Evolutionary conservation across 64 coral and sea anemone species (phyloP).

Genomic region (Anthopleura sola): DNA sequence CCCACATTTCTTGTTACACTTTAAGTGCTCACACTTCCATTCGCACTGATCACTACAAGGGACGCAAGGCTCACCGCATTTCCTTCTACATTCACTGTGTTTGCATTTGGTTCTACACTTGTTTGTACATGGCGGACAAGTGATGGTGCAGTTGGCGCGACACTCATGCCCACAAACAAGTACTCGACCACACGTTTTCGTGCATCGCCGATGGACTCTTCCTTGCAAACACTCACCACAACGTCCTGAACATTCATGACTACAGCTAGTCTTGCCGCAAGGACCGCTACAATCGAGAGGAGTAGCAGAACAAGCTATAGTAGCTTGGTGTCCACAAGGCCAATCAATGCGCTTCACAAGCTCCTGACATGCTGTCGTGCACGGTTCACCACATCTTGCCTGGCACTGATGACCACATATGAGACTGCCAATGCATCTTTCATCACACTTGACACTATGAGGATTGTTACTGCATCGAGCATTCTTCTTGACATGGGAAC

Average conservation of each 20-base stretch:
- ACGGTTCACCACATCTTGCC: background rate
- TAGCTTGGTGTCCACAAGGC: constrained; percentile 49
- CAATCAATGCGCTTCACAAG: constrained; percentile 24
- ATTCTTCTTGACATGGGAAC: constrained; percentile 54
- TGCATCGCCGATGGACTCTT: constrained; percentile 50
- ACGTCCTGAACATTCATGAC: constrained; percentile 17
- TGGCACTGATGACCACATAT: constrained; percentile 37
- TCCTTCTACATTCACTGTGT: constrained; percentile 30
- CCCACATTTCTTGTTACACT: constrained; percentile 40
- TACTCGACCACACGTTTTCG: constrained; percentile 16
- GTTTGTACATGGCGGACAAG: constrained; percentile 47
- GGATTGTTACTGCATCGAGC: constrained; percentile 25
- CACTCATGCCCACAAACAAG: constrained; percentile 54
- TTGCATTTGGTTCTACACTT: constrained; percentile 35
- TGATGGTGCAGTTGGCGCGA: constrained; percentile 11
- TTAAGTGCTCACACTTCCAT: constrained; percentile 47
- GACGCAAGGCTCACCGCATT: constrained; percentile 43
- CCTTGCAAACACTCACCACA: constrained; percentile 64
- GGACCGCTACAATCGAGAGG: constrained; percentile 7
- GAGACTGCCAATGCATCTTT: constrained; percentile 16
- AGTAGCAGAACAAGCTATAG: constrained; percentile 41
- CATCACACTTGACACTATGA: constrained; percentile 13
- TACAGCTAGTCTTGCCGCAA: constrained; percentile 1
- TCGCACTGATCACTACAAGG: constrained; percentile 16
- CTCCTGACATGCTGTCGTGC: constrained; percentile 15